These are phyloP conservation scores for Mormyrus iriodes DNA, from an alignment of 2,113 vertebrate genomes.

Conservation along the genomic window DNA sequence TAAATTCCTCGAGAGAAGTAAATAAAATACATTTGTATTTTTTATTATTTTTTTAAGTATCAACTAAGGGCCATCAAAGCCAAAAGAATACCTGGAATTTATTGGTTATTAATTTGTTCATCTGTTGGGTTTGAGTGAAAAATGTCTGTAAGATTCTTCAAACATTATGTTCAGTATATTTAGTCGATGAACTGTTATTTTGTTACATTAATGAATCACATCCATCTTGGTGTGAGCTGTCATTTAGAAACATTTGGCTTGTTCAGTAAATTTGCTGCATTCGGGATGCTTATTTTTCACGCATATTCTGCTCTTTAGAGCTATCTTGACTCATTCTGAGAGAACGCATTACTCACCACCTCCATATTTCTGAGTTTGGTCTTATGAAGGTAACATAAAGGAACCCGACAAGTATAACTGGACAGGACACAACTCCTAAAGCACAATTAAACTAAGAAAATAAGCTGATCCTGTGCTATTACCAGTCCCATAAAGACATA, in stretches of 20 bases:
- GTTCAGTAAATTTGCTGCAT: background rate
- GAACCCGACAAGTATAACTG: background rate
- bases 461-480: background rate
- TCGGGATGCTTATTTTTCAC: background rate
- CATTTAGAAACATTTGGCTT: background rate
- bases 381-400: background rate
- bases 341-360: background rate
- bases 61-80: background rate
- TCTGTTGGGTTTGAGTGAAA: background rate
- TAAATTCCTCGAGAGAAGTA: background rate
- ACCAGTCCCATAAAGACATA: background rate
- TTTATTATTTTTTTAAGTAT: background rate
- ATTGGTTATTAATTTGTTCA: background rate
- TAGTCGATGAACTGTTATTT: background rate
- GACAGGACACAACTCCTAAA: background rate
- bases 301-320: background rate
- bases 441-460: background rate
- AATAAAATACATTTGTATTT: background rate
- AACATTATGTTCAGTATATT: background rate
- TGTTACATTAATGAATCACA: background rate
- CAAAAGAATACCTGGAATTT: background rate
- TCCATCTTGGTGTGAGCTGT: background rate
- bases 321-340: background rate
- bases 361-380: background rate
- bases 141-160: background rate